Evolutionary conservation across 2,797 vertebrate species (phyloP).

Genomic region (Malurus leucopterus): DNA sequence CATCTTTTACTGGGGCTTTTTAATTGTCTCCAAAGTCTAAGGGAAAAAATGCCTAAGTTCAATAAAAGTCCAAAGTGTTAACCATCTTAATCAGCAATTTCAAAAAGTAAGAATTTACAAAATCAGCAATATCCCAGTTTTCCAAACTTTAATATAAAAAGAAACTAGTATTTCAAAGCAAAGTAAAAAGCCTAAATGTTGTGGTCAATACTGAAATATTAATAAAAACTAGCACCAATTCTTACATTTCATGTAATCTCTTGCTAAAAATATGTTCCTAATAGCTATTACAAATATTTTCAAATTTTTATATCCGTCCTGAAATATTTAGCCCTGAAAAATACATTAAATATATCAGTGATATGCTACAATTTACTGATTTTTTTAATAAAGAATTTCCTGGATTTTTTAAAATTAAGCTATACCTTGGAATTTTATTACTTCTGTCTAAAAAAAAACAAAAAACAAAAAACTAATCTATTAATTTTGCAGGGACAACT

Average conservation of each 20-base stretch:
- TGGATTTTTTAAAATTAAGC: not conserved
- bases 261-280: not conserved
- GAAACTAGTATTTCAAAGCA: not conserved
- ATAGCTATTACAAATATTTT: not conserved
- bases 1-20: not conserved
- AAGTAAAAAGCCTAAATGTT: not conserved
- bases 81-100: not conserved
- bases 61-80: not conserved
- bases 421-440: not conserved
- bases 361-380: not conserved
- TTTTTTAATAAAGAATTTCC: not conserved
- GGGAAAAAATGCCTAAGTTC: not conserved
- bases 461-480: not conserved
- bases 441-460: not conserved
- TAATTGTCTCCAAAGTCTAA: not conserved
- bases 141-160: not conserved
- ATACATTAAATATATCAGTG: not conserved
- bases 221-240: not conserved
- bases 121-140: not conserved
- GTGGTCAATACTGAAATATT: not conserved
- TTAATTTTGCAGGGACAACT: not conserved
- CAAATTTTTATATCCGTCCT: not conserved
- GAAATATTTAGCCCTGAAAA: not conserved
- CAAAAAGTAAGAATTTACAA: not conserved
- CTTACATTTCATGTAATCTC: not conserved